These are phyloP conservation scores for Brachionus plicatilis DNA, from an alignment of 1,140 invertebrate species.

Conservation along the genomic window DNA sequence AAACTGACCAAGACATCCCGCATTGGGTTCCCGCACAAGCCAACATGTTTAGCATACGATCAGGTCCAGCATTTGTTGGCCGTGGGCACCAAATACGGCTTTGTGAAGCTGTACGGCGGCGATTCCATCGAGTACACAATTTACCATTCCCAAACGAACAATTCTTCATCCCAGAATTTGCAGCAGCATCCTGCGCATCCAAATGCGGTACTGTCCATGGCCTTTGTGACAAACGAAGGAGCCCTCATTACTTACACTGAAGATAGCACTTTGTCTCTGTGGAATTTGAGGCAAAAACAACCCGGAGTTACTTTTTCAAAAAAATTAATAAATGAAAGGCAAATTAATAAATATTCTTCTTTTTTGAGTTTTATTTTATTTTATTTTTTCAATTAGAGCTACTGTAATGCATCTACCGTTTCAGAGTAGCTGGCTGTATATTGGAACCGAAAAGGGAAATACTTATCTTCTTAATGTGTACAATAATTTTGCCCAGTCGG, in stretches of 20 bases:
- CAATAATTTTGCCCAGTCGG: constrained; percentile 87
- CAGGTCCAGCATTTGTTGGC: constrained; percentile 91
- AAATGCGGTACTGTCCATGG: constrained; percentile 42
- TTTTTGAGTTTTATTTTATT: neutral
- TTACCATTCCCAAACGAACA: constrained; percentile 22
- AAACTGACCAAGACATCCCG: constrained; percentile 71
- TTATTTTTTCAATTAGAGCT: neutral
- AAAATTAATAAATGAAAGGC: constrained; percentile 94
- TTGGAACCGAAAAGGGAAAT: constrained; percentile 94
- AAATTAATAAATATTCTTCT: constrained; percentile 42
- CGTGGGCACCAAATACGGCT: constrained; percentile 90
- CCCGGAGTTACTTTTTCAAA: constrained; percentile 89
- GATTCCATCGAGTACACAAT: constrained; percentile 38
- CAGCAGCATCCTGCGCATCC: neutral
- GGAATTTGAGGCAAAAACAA: constrained; percentile 88
- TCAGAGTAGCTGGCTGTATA: constrained; percentile 95
- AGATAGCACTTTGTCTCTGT: constrained; percentile 89
- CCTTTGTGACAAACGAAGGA: constrained; percentile 59
- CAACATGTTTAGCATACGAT: constrained; percentile 91
- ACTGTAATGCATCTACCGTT: constrained; percentile 55
- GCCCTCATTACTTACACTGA: constrained; percentile 84
- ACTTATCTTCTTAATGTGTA: constrained; percentile 87
- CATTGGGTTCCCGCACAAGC: constrained; percentile 96
- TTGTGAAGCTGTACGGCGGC: constrained; percentile 75
- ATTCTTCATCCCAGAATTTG: neutral